Evolutionary conservation across 1,140 invertebrate species (phyloP), one percentile per base, ranked within the genome.

Genomic region (Leptinotarsa defecta): DNA sequence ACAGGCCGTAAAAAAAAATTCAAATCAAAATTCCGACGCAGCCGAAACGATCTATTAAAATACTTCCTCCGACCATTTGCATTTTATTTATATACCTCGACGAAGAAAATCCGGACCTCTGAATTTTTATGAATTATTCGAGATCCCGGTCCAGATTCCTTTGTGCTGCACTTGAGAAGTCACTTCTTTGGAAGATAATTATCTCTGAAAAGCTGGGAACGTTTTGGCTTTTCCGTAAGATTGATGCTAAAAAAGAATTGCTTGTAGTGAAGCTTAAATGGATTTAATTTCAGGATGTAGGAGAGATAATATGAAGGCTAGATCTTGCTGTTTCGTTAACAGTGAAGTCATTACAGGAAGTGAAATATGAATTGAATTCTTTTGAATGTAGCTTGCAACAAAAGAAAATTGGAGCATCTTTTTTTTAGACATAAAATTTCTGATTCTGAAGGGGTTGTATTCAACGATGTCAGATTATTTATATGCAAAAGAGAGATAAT

Each of bases 41-140:
- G 52, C 13, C 34, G 34, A 57, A 57, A 57, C n/a, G n/a, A 19
- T 57, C 52, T 15, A 57, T 57, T 57, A 57, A 57, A 57, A 57
- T 57, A 57, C 52, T 57, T 57, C 52, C 52, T 15, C 52, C 52
- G n/a, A 19, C n/a, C 52, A 57, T 57, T 57, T 57, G 52, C 52
- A 19, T 57, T 57, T 57, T 57, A 57, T 57, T 57, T 57, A 57
- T 57, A 57, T 17, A 57, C 17, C 52, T 5, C 15, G 52, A 2
- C 17, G 52, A 19, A 19, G 52, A 57, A 57, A 57, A 57, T 57
- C 52, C n/a, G 52, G n/a, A 19, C 52, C 52, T 15, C 15, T 17
- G 52, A 57, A 57, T 57, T 57, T 57, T 57, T 57, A 57, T 57
- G 52, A 57, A 57, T 15, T 57, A 57, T 57, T 57, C 52, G 52